These are phyloP conservation scores for Delichon dasypus DNA, from an alignment of 2,797 vertebrate genomes.

Conservation along the genomic window DNA sequence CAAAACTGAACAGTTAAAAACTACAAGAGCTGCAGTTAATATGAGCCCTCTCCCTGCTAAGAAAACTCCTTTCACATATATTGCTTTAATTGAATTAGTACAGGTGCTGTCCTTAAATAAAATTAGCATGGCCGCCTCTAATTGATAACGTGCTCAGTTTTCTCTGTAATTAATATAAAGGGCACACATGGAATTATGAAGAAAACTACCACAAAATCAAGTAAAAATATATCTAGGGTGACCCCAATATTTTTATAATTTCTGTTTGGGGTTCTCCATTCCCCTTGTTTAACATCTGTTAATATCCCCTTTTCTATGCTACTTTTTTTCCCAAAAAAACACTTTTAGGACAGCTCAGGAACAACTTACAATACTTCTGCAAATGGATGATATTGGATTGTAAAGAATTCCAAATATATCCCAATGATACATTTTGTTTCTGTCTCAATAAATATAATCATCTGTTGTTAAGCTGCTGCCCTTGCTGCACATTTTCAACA, in stretches of 20 bases:
- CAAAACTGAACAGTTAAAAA: background rate
- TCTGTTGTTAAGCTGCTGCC: conserved; percentile 27
- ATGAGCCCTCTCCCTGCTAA: background rate
- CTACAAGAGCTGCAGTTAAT: background rate
- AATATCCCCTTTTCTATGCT: background rate
- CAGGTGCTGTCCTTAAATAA: background rate
- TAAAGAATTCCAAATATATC: conserved; percentile 25
- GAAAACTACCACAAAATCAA: background rate
- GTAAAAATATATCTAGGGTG: background rate
- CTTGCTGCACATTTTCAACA: conserved; percentile 58
- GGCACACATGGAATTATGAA: background rate
- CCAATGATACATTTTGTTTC: conserved; percentile 28
- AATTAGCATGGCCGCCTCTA: background rate
- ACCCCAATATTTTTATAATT: background rate
- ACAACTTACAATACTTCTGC: background rate
- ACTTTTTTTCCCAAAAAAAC: background rate
- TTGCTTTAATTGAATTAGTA: background rate
- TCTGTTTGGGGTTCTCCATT: background rate
- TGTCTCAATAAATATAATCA: conserved; percentile 71
- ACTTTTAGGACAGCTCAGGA: background rate
- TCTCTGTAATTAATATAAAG: background rate
- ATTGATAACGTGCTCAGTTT: background rate
- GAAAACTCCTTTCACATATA: background rate
- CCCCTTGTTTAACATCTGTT: background rate
- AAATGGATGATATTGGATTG: conserved; percentile 20